Evolutionary conservation across 2,888 invertebrate species (phyloP).

Genomic region (Apamea monoglypha): DNA sequence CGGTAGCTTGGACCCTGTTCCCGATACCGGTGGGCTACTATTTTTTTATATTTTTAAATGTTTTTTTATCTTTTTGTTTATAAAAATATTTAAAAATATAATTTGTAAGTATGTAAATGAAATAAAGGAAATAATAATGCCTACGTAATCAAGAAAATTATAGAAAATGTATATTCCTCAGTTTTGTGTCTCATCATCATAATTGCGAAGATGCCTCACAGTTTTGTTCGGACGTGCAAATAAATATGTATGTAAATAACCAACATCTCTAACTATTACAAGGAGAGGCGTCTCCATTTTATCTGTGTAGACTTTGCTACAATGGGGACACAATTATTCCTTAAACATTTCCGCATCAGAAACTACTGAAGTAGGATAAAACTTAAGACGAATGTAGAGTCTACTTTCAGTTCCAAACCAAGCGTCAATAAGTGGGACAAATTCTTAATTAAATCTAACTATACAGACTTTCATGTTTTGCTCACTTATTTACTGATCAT

Average conservation of each 20-base stretch:
- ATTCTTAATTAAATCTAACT: not conserved
- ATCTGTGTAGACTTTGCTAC: slow-evolving; percentile 16
- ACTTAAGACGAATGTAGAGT: slow-evolving; percentile 12
- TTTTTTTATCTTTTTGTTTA: no score
- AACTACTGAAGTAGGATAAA: not conserved
- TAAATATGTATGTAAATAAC: not conserved
- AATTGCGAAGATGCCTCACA: not conserved
- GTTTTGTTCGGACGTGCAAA: not conserved
- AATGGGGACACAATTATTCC: not conserved
- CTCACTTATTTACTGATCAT: slow-evolving; percentile 8
- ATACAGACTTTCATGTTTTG: not conserved
- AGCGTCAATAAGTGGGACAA: not conserved
- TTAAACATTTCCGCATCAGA: not conserved
- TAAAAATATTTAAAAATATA: no score
- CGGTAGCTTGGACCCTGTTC: no score
- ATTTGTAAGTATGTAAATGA: no score
- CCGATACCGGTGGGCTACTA: no score
- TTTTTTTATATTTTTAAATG: no score
- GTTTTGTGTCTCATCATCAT: not conserved
- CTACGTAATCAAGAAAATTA: not conserved
- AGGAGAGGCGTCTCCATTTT: not conserved
- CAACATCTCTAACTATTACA: not conserved
- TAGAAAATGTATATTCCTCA: not conserved
- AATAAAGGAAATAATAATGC: no score
- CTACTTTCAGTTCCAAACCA: not conserved